Evolutionary conservation across 1,140 invertebrate genomes (phyloP), one percentile per base, ranked within the genome.

Genomic region (Dufourea novaeangliae): DNA sequence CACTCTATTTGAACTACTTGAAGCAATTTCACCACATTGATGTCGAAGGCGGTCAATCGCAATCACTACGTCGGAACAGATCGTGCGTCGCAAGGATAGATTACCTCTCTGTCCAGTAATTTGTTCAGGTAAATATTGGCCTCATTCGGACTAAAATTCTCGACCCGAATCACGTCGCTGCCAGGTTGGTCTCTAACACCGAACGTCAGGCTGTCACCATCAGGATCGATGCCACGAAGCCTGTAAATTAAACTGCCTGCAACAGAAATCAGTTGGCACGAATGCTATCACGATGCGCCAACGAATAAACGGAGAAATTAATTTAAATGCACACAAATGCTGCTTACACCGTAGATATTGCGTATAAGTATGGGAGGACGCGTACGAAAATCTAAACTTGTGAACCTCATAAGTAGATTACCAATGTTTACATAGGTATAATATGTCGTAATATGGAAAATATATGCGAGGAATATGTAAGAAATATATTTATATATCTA

Each of bases 41-140:
- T 20, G 22, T 71, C 2, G 22, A 1, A 22, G 52, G 22, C 25
- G 32, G 32, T n/a, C 0, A 29, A 52, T 34, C 20, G 39, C n/a
- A 22, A 50, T 39, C 17, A 46, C 69, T 11, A 25, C 5, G 1
- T 22, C 32, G 29, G 71, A 54, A 56, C 39, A 41, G 75, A 77
- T 59, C 68, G 41, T n/a, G n/a, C n/a, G n/a, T 54, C 34, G 8
- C 34, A 20, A 5, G 34, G 37, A 77, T 5, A 14, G 44, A 46
- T 83, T 83, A 86, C 96, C 94, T 98, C 97, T 92, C 97, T 94
- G 92, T 98, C 97, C 78, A 98, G 94, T 92, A 97, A 95, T 93
- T 97, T 97, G 91, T 96, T 96, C 87, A 98, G 93, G 90, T 96
- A 97, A 83, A 98, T 94, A 91, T 97, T 96, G 77, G 97, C 97